Base-by-base conservation (phyloP, 2,797 vertebrate genomes). In the Champsocephalus gunnari region DNA sequence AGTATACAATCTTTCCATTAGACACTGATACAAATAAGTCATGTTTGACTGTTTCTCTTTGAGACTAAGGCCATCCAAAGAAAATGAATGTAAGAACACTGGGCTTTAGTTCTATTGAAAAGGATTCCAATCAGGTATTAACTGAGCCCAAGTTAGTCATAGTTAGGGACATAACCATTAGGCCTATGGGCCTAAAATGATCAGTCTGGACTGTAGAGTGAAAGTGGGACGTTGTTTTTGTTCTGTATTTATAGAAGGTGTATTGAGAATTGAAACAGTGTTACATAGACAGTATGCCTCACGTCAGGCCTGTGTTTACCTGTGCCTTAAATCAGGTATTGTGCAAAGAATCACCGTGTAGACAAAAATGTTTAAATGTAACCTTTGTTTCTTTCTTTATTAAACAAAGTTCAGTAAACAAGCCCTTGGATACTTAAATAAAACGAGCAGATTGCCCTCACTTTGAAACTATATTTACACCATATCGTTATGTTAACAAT, bases 231-330 rank as follows among this genome's bases (percentile, higher is more conserved):
- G 51, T 45, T 67, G 49, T 57, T 65, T 7, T 12, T 56, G 38
- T 47, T 34, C 12, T 32, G 19, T 44, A 54, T 67, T 45, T 65
- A 51, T 3, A 51, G 7, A 51, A 21, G 9, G 4, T 16, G 24
- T 2, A 12, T 38, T 43, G 34, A 24, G 6, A 66, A 41, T 21
- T 62, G 5, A 34, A 24, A 38, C 38, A 65, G 12, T n/a, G 24
- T 24, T 64, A 56, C 56, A 72, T 65, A 69, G 61, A 47, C 55
- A 70, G 13, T 34, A 3, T 71, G 47, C 9, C 32, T 59, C 19
- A 38, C 12, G 41, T 24, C 45, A 79, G 57, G 50, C 60, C 70
- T 47, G 2, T 57, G 69, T 71, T 72, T 77, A 71, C 77, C 47
- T 66, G 58, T 48, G 38, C 67, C 49, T 44, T 32, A 8, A 66